Conservation (phyloP, 2,113 vertebrate species). For the Piliocolobus tephrosceles region DNA sequence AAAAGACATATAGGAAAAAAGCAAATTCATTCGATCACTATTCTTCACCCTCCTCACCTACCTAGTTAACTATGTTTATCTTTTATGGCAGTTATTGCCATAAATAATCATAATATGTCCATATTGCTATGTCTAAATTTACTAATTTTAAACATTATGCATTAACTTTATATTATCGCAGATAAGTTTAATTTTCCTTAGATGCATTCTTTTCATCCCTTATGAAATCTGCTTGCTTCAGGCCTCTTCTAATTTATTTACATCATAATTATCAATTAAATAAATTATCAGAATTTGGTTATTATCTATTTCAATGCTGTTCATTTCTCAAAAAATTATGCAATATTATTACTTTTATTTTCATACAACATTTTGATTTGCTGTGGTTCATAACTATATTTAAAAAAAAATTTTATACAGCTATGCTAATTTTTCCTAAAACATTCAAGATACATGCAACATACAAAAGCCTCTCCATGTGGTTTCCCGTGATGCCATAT, state of each 20-base stretch:
- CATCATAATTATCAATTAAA: neutral
- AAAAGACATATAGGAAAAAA: neutral
- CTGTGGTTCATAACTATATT: neutral
- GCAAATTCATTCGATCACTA: neutral
- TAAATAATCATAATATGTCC: neutral
- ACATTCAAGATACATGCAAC: neutral
- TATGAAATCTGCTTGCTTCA: neutral
- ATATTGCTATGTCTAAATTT: neutral
- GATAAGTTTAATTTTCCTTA: neutral
- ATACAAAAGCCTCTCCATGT: neutral
- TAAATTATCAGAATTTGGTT: neutral
- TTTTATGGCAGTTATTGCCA: neutral
- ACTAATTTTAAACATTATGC: neutral
- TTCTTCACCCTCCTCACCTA: neutral
- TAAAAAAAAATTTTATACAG: neutral
- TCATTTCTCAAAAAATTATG: neutral
- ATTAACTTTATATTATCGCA: neutral
- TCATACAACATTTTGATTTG: neutral
- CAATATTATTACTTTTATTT: neutral
- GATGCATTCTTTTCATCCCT: neutral
- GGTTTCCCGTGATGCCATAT: neutral
- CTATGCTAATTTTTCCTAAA: neutral
- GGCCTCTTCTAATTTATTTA: neutral
- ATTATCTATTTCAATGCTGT: neutral
- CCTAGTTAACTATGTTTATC: neutral